Base-by-base conservation (phyloP, 2,113 vertebrate genomes). In the Leucopsar rothschildi region DNA sequence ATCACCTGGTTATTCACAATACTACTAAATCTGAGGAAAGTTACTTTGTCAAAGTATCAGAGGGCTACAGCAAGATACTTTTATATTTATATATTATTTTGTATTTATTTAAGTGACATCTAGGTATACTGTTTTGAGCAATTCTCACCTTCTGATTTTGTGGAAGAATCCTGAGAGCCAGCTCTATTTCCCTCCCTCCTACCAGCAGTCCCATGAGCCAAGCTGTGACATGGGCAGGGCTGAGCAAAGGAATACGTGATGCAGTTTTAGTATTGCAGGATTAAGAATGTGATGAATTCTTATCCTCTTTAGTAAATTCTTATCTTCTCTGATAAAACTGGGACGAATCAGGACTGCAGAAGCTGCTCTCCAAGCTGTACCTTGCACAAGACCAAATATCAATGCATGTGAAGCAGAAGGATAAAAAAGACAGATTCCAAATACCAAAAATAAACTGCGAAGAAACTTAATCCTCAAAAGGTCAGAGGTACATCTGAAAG, bases 381-480 rank as follows among this genome's bases (percentile, higher is more conserved):
- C 28, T 57, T 70, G 45, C 60, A 40, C 44, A 56, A 57, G 53
- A 86, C 72, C 42, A 75, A 72, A 88, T 87, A 92, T 31, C 52
- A 88, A 64, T 10, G 24, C 16, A 31, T 27, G 52, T 16, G 60
- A 71, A 91, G 53, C 22, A 56, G 29, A 60, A 73, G 52, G n/a
- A 20, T 59, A 25, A n/a, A 69, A 53, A 77, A 27, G 4, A 33
- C n/a, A 68, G 28, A 92, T 59, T 86, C 49, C 83, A 87, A 90
- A 93, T 63, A 95, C 61, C 66, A 95, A 93, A 93, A 95, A 94
- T 89, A 95, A 96, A 71, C 86, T 94, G 95, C 5, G 3, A 95
- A 92, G 96, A 95, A 96, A 97, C 71, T 73, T 94, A 96, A 97
- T 96, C 96, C 63, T 55, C 66, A 81, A 78, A 49, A 96, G 94